Percentiles rank a stretch among this genome's conserved stretches.
These are phyloP conservation scores for Therioaphis trifolii DNA, from an alignment of 2,888 invertebrate species.

Conservation along the genomic window DNA sequence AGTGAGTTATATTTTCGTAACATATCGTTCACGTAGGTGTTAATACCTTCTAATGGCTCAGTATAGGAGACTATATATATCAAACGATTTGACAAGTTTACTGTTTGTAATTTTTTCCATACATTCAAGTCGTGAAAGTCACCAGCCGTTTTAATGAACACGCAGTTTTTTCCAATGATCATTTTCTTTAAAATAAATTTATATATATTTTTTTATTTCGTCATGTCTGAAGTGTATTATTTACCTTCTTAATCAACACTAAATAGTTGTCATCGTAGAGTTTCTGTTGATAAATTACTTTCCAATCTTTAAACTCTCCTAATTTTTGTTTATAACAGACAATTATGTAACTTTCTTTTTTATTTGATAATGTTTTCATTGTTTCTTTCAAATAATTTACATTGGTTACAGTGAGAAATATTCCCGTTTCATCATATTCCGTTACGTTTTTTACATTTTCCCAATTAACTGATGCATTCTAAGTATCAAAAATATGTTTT, in stretches of 20 bases:
- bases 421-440: conserved; percentile 11
- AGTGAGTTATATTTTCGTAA: conserved; percentile 17
- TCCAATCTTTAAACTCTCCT: conserved; percentile 27
- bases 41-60: background rate
- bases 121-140: background rate
- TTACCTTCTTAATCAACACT: conserved; percentile 39
- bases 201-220: too few relatives aligned
- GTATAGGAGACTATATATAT: conserved; percentile 2
- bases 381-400: conserved; percentile 15
- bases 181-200: background rate
- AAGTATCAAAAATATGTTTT: too few relatives aligned
- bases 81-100: background rate
- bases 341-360: background rate
- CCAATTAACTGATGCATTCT: too few relatives aligned
- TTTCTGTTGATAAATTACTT: conserved; percentile 25
- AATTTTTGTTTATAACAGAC: background rate
- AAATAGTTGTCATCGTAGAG: background rate
- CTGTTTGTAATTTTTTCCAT: background rate
- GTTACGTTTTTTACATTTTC: background rate
- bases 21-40: background rate
- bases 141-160: background rate
- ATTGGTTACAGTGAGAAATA: conserved; percentile 3
- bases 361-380: background rate
- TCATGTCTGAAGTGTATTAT: too few relatives aligned
- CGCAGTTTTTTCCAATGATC: background rate